Evolutionary conservation across 2,888 invertebrate genomes (phyloP), one percentile per base, ranked within the genome.

Genomic region (Ophion ellenae): DNA sequence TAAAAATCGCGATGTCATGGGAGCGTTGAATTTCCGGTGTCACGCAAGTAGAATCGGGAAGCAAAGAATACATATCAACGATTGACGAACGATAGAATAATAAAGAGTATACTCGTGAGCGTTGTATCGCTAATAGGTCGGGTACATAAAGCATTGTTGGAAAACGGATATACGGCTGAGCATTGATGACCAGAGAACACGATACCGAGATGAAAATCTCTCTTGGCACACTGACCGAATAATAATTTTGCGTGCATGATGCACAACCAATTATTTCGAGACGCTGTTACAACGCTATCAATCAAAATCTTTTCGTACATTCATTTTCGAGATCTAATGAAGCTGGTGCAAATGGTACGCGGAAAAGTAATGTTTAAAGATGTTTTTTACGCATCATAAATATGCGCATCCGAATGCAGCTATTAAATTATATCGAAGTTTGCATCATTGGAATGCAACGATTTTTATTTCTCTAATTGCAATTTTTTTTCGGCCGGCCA

Each of bases 1-100:
- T 87, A 88, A 87, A 87, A 74, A 85, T 83, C 66, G 71, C 79
- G 77, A 89, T 85, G 75, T 86, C 74, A 28, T 20, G 57, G 70
- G 73, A 81, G 79, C 80, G 75, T 74, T 74, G 63, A 24, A 74
- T 77, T 83, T 86, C 86, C 86, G 78, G 83, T 75, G 73, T 66
- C 81, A 80, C 73, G 76, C 67, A 76, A 78, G 2, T 69, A 32
- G 24, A 11, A 66, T 69, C 69, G 40, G 59, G 14, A n/a, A 45
- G 36, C 32, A 71, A 66, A n/a, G 24, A 63, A 71, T 7, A 32
- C 32, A 47, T 47, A 47, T 47, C 32, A 67, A n/a, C 40, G 61
- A 61, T 67, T 74, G 53, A 53, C 28, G 53, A 40, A 64, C 17
- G 81, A 76, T 76, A 63, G 45, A 81, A 74, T 69, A 32, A 70